Percentiles rank a stretch among this genome's conserved stretches.
Evolutionary conservation across 2,888 invertebrate species (phyloP).

Genomic region (Lacanobia wlatinum): DNA sequence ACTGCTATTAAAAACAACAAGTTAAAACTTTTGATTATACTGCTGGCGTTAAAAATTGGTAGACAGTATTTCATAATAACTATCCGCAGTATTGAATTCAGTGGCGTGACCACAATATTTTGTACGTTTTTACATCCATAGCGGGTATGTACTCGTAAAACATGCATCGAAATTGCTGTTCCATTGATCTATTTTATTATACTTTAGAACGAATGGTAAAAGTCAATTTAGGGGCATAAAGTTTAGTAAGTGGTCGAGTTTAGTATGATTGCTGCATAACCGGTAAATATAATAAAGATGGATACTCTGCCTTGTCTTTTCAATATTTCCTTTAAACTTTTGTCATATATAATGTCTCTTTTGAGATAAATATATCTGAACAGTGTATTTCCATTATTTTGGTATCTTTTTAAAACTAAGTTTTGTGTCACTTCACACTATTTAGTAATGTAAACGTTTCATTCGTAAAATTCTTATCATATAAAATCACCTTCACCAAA

Average conservation of each 20-base stretch:
- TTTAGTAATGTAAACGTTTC: too few species aligned
- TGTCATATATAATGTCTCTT: too few species aligned
- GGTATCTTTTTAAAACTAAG: neutral
- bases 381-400: neutral
- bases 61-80: conserved; percentile 9
- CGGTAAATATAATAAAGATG: neutral
- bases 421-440: neutral
- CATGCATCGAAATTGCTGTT: neutral
- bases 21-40: conserved; percentile 58
- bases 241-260: neutral
- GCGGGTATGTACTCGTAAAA: neutral
- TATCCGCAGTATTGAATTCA: neutral
- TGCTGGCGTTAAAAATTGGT: conserved; percentile 34
- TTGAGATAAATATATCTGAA: too few species aligned
- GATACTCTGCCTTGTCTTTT: neutral
- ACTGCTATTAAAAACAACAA: conserved; percentile 58
- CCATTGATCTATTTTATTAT: neutral
- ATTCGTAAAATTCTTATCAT: too few species aligned
- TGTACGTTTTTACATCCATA: neutral
- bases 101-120: conserved; percentile 12
- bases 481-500: neutral
- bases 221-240: neutral
- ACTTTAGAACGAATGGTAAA: neutral
- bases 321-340: neutral
- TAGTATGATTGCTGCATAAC: neutral